These are phyloP conservation scores for Oasisia sp. DNA, from an alignment of 2,888 invertebrate genomes.

Conservation along the genomic window DNA sequence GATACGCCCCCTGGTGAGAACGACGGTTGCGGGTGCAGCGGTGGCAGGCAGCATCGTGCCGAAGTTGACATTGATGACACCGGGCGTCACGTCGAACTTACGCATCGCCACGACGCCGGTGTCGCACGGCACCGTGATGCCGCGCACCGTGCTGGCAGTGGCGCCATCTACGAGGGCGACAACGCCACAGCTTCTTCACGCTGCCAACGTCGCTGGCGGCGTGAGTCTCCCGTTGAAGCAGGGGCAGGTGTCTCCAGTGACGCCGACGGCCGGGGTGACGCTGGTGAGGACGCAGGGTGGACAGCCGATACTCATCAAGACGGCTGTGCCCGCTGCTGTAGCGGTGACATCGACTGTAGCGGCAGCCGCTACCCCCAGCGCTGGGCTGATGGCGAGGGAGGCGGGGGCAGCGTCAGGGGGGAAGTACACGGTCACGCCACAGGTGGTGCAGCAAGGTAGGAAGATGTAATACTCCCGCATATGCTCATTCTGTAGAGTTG, in stretches of 20 bases:
- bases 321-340: constrained; percentile 19
- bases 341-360: neutral
- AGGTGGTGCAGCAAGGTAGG: constrained; percentile 89
- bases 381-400: neutral
- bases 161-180: neutral
- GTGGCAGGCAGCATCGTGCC: constrained; percentile 41
- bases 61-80: neutral
- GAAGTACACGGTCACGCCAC: constrained; percentile 88
- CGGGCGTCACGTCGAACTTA: constrained; percentile 29
- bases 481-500: no score
- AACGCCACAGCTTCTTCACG: neutral
- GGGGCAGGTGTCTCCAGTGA: constrained; percentile 27
- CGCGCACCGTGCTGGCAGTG: neutral
- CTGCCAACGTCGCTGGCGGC: neutral
- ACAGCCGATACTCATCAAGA: constrained; percentile 30
- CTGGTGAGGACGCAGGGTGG: constrained; percentile 27
- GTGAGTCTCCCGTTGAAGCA: neutral
- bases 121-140: constrained; percentile 30
- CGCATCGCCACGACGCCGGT: constrained; percentile 31
- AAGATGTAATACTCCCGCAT: neutral
- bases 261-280: constrained; percentile 32
- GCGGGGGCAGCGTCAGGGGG: constrained; percentile 38
- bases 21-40: constrained; percentile 42
- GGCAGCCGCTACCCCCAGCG: neutral
- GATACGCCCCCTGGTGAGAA: constrained; percentile 21